A percentile compares a stretch with the other conserved stretches of the same genome.
Conservation (phyloP, 1,140 invertebrate genomes). For the Planococcus citri region DNA sequence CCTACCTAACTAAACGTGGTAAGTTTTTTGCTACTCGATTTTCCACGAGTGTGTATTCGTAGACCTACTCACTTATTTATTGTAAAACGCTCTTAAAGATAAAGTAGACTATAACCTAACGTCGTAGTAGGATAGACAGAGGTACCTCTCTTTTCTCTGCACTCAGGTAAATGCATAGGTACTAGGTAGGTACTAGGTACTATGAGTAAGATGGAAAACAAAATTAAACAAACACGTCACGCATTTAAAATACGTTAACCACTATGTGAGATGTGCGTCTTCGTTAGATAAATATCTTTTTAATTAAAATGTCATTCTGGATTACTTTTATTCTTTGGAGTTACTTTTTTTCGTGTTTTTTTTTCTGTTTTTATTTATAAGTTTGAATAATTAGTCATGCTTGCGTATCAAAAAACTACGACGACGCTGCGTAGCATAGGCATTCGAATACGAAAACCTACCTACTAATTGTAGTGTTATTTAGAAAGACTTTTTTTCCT, state of each 20-base stretch:
- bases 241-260: constrained; percentile 1
- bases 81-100: not conserved
- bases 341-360: not conserved
- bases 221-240: not conserved
- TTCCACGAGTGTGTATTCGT: too few species aligned
- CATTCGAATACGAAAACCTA: not conserved
- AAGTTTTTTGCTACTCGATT: not conserved
- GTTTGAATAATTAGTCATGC: constrained; percentile 3
- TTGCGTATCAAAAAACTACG: not conserved
- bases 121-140: too few species aligned
- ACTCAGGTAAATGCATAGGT: too few species aligned
- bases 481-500: not conserved
- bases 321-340: not conserved
- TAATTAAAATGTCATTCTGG: not conserved
- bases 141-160: too few species aligned
- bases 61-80: too few species aligned
- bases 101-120: too few species aligned
- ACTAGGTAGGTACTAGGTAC: too few species aligned
- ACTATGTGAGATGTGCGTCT: not conserved
- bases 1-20: not conserved
- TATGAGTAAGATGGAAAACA: not conserved
- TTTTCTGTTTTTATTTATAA: too few species aligned
- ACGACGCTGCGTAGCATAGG: not conserved
- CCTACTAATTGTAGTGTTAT: not conserved
- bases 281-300: not conserved